These are phyloP conservation scores for Prochilodus magdalenae DNA, from an alignment of 2,113 vertebrate genomes.

Conservation along the genomic window DNA sequence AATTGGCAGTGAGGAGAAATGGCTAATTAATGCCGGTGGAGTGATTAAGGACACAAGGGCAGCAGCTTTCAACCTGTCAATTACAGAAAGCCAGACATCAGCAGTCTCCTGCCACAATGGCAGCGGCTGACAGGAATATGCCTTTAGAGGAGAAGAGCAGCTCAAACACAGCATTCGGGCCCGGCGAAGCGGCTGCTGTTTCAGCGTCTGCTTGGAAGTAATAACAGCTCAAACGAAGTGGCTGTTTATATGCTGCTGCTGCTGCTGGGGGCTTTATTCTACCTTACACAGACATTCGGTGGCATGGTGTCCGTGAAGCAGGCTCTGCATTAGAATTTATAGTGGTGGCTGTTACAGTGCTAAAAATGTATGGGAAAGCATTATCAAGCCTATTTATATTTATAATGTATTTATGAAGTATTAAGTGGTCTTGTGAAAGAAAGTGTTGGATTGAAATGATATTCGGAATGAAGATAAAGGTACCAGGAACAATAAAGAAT, in stretches of 20 bases:
- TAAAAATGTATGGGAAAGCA: not conserved
- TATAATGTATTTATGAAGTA: too few species aligned
- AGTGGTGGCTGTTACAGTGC: not conserved
- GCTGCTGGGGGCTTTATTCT: not conserved
- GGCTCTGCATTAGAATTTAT: constrained; percentile 1
- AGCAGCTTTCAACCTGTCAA: constrained; percentile 70
- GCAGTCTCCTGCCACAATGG: constrained; percentile 58
- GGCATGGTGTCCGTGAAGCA: not conserved
- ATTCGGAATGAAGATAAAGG: too few species aligned
- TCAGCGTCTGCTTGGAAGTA: constrained; percentile 38
- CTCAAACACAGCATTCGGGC: not conserved
- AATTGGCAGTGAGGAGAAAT: constrained; percentile 73
- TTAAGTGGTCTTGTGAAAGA: too few species aligned
- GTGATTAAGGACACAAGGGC: constrained; percentile 64
- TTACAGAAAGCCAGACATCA: constrained; percentile 63
- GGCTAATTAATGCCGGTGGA: constrained; percentile 71
- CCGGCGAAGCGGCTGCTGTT: constrained; percentile 21
- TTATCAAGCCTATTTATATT: too few species aligned
- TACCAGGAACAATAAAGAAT: too few species aligned
- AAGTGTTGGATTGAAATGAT: too few species aligned
- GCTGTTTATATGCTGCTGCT: constrained; percentile 31
- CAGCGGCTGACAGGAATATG: constrained; percentile 44
- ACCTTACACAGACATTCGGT: not conserved
- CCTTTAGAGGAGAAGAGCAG: constrained; percentile 4
- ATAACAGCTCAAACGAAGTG: constrained; percentile 39